phyloP scores from a whole-genome alignment of 2,888 invertebrate genomes.

The Aphodius granarius region DNA sequence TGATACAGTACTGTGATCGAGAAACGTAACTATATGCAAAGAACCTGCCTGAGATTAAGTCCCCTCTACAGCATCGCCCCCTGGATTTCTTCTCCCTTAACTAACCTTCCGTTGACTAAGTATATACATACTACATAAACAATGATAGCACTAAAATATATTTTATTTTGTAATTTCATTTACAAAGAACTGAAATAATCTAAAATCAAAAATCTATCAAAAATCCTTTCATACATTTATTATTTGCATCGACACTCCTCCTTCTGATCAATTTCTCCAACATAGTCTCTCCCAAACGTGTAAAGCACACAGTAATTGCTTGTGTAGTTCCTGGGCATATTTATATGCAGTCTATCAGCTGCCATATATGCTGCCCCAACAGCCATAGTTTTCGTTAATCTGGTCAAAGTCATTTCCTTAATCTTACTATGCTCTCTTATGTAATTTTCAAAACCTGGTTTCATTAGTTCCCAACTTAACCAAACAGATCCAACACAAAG shows the following conservation, averaged over 20 bases:
- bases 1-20: too few relatives aligned
- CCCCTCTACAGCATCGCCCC: too few relatives aligned
- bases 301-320: conserved; percentile 70
- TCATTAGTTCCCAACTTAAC: conserved; percentile 85
- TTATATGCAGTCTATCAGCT: conserved; percentile 67
- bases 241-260: neutral
- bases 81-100: too few relatives aligned
- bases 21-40: too few relatives aligned
- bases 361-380: conserved; percentile 86
- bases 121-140: too few relatives aligned
- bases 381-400: conserved; percentile 75
- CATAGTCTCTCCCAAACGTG: conserved; percentile 51
- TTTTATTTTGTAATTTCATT: too few relatives aligned
- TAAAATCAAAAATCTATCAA: too few relatives aligned
- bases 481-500: conserved; percentile 96
- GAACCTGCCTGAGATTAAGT: too few relatives aligned
- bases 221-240: neutral
- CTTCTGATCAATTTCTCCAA: too few relatives aligned
- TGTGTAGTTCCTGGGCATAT: conserved; percentile 70
- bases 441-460: conserved; percentile 67
- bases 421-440: conserved; percentile 54
- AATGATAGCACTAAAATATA: too few relatives aligned
- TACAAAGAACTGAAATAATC: too few relatives aligned
- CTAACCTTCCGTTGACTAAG: too few relatives aligned
- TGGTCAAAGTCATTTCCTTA: conserved; percentile 64